These are phyloP conservation scores for Vanacampus margaritifer DNA, from an alignment of 2,113 vertebrate genomes.

Conservation along the genomic window DNA sequence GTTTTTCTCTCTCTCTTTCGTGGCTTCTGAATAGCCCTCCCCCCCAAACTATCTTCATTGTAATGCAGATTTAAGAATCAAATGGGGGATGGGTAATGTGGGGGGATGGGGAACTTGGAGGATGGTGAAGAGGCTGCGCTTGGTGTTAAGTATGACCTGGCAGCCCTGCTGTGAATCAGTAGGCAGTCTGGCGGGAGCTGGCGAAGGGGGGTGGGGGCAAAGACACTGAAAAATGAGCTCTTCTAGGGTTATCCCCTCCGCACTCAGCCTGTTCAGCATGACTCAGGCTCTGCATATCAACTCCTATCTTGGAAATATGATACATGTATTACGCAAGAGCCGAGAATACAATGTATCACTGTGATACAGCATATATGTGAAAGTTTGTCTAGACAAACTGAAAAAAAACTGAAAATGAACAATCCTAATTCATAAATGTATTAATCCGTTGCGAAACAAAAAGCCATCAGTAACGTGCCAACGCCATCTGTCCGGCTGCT, in stretches of 20 bases:
- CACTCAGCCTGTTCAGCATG: conserved; percentile 31
- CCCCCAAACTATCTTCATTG: conserved; percentile 50
- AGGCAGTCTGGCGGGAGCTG: conserved; percentile 42
- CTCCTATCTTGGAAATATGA: conserved; percentile 28
- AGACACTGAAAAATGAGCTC: conserved; percentile 28
- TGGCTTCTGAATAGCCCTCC: conserved; percentile 20
- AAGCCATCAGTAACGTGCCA: conserved; percentile 22
- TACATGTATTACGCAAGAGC: conserved; percentile 24
- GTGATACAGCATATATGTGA: conserved; percentile 3
- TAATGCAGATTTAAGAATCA: conserved; percentile 60
- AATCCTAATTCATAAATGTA: conserved; percentile 24
- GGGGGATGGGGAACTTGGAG: conserved; percentile 23
- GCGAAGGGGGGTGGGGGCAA: conserved; percentile 28
- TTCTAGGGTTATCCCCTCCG: conserved; percentile 16
- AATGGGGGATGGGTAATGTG: conserved; percentile 44
- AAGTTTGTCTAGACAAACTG: conserved; percentile 52
- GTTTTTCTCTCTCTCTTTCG: conserved; percentile 10
- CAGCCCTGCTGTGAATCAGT: conserved; percentile 48
- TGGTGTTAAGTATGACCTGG: conserved; percentile 62
- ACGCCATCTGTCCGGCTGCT: not conserved
- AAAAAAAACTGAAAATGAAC: conserved; percentile 26
- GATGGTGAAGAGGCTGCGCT: conserved; percentile 40
- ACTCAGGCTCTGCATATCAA: conserved; percentile 57
- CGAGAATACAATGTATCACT: conserved; percentile 20
- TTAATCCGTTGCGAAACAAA: conserved; percentile 14